A percentile compares a stretch with the other conserved stretches of the same genome.
Conservation (phyloP, 2,113 vertebrate species). For the Tympanuchus pallidicinctus region DNA sequence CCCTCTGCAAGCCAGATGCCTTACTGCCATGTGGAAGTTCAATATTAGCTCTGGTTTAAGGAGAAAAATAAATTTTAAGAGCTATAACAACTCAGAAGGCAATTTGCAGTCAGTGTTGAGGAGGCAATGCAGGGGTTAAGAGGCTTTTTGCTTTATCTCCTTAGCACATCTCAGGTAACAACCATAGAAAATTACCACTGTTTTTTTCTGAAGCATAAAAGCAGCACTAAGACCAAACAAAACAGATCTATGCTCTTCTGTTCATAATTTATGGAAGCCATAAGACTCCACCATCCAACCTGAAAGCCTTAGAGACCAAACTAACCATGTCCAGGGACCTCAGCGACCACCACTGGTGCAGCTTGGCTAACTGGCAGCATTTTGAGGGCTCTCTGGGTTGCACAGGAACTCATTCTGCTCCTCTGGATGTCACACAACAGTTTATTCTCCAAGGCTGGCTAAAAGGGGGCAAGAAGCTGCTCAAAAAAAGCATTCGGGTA, state of each 20-base stretch:
- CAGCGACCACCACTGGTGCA: background rate
- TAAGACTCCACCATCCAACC: background rate
- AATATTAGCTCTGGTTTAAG: background rate
- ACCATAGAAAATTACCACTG: background rate
- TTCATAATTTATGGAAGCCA: background rate
- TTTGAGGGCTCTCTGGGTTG: background rate
- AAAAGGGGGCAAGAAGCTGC: background rate
- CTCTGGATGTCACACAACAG: background rate
- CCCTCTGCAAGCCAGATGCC: background rate
- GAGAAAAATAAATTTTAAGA: background rate
- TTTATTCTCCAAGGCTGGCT: background rate
- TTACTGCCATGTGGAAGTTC: background rate
- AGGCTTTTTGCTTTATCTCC: background rate
- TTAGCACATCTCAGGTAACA: background rate
- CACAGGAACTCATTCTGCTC: background rate
- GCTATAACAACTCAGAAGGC: background rate
- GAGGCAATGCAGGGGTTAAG: rapidly evolving
- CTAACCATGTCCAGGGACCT: rapidly evolving
- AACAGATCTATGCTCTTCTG: background rate
- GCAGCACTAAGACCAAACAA: background rate
- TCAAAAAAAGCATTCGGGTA: rapidly evolving
- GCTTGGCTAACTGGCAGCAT: background rate
- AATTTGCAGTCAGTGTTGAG: background rate
- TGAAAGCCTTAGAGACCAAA: background rate
- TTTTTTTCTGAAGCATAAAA: background rate